A percentile compares a stretch with the other conserved stretches of the same genome.
Conservation (phyloP, 2,797 vertebrate genomes). For the Pangasius macronema region DNA sequence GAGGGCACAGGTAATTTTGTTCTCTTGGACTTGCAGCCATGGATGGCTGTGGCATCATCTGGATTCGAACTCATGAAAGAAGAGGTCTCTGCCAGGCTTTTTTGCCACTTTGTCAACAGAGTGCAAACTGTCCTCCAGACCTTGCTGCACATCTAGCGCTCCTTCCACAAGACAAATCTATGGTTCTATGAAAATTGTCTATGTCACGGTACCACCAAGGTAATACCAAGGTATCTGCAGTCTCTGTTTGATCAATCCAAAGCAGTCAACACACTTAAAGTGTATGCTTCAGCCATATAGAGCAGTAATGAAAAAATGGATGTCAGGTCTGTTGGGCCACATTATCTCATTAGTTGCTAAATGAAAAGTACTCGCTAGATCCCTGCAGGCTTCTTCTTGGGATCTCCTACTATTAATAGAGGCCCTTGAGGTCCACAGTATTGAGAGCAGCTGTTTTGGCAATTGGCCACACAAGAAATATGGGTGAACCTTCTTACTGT, state of each 20-base stretch:
- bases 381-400: not conserved
- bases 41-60: no score
- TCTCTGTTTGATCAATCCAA: not conserved
- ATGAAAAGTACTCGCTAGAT: not conserved
- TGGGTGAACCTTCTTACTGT: not conserved
- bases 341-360: constrained; percentile 4
- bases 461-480: not conserved
- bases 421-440: not conserved
- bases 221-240: not conserved
- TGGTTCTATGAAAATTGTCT: not conserved
- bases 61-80: no score
- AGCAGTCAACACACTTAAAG: not conserved
- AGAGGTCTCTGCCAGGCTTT: not conserved
- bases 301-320: not conserved
- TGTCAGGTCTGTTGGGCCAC: not conserved
- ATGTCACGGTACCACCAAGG: not conserved
- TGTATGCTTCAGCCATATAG: not conserved
- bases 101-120: not conserved
- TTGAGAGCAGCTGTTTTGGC: not conserved
- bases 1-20: not conserved
- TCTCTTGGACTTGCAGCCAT: not conserved
- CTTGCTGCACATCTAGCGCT: not conserved
- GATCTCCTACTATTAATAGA: not conserved
- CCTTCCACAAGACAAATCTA: not conserved
- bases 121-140: not conserved